These are phyloP conservation scores for Coilia nasus DNA, from an alignment of 2,797 vertebrate species.

Conservation along the genomic window DNA sequence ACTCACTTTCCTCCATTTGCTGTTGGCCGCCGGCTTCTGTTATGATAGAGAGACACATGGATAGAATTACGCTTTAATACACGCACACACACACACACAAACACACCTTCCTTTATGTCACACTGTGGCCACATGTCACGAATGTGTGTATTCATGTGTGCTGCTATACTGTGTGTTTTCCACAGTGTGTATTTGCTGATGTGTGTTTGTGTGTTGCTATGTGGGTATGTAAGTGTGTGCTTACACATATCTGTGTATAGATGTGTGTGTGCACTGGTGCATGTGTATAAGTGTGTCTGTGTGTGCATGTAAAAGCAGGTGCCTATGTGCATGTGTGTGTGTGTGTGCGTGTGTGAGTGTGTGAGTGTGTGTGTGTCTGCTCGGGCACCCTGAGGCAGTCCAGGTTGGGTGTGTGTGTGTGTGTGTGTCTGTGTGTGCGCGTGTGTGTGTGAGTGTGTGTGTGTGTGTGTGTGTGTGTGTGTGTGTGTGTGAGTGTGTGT, in stretches of 20 bases:
- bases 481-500: neutral
- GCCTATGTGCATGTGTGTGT: neutral
- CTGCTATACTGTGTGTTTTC: too few relatives aligned
- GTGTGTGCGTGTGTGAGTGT: neutral
- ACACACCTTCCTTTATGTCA: neutral
- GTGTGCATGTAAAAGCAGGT: neutral
- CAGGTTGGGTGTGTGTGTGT: conserved; percentile 64
- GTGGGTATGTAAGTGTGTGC: neutral
- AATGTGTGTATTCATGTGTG: too few relatives aligned
- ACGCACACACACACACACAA: neutral
- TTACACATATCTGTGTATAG: neutral
- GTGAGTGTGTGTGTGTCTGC: conserved; percentile 58
- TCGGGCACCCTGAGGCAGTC: conserved; percentile 95
- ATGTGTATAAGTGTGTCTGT: neutral
- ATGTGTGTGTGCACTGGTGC: neutral
- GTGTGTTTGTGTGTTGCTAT: too few relatives aligned
- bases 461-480: neutral
- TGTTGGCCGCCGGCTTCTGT: conserved; percentile 71
- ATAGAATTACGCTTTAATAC: conserved; percentile 61
- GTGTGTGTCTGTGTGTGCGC: neutral
- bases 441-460: neutral
- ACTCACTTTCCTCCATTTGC: conserved; percentile 83
- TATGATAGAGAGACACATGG: conserved; percentile 78
- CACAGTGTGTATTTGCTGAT: too few relatives aligned
- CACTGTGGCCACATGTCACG: neutral